Percentiles rank a stretch among this genome's conserved stretches.
phyloP scores from a whole-genome alignment of 2,113 vertebrate species.

The Monarcha castaneiventris region DNA sequence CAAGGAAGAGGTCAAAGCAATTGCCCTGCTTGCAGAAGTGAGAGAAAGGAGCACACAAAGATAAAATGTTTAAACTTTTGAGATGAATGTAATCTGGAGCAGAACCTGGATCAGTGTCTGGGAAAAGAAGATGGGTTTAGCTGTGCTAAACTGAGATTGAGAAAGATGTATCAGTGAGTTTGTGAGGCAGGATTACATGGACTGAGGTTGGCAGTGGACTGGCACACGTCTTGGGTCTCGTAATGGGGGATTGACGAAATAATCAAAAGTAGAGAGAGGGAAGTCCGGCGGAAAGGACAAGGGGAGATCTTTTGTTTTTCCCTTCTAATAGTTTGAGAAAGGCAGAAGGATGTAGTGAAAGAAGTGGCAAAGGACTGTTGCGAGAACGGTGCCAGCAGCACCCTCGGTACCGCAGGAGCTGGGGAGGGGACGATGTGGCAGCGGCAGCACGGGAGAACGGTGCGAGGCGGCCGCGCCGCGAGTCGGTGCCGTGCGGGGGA shows the following conservation, averaged over 20 bases:
- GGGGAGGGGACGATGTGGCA: background rate
- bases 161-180: background rate
- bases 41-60: background rate
- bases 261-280: background rate
- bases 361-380: background rate
- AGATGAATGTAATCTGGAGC: background rate
- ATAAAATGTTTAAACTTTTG: background rate
- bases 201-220: background rate
- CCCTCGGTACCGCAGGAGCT: background rate
- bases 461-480: background rate
- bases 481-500: background rate
- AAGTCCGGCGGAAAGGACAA: accelerated
- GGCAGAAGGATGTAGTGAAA: background rate
- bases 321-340: background rate
- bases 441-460: background rate
- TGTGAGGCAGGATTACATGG: background rate
- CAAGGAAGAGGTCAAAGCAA: background rate
- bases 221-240: background rate
- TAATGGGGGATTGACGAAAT: background rate
- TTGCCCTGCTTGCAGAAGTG: background rate
- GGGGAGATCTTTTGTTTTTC: background rate
- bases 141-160: background rate
- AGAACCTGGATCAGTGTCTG: background rate
- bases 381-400: background rate
- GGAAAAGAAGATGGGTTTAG: background rate